phyloP scores from a whole-genome alignment of 2,888 invertebrate species.

The Alsophila aescularia region DNA sequence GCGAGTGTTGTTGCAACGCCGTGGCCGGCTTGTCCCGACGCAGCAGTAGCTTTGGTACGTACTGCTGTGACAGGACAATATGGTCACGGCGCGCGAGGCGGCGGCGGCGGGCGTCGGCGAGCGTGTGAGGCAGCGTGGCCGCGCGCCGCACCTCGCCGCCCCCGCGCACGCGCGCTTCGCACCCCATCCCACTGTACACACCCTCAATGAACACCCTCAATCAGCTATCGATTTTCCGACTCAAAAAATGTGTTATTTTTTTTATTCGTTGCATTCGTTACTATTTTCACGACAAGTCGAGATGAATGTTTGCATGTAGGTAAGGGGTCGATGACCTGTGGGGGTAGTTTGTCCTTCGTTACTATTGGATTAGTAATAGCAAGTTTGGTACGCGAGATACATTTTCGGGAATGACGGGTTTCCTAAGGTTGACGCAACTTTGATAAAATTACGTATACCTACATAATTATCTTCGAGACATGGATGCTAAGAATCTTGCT shows the following conservation, averaged over 20 bases:
- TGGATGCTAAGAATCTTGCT: too few relatives aligned
- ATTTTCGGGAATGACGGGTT: neutral
- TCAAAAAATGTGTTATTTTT: conserved; percentile 68
- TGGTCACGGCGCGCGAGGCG: conserved; percentile 87
- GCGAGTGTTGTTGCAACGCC: conserved; percentile 56
- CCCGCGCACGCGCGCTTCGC: conserved; percentile 75
- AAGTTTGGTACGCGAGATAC: neutral
- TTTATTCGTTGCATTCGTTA: conserved; percentile 69
- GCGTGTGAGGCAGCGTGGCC: conserved; percentile 82
- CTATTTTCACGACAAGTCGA: conserved; percentile 22
- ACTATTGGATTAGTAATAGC: neutral
- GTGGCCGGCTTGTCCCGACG: conserved; percentile 91
- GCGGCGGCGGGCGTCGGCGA: conserved; percentile 72
- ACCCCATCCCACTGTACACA: conserved; percentile 50
- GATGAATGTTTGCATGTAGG: conserved; percentile 40
- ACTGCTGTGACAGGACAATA: conserved; percentile 99
- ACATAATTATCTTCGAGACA: too few relatives aligned
- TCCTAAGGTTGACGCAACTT: conserved; percentile 1
- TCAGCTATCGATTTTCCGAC: conserved; percentile 55
- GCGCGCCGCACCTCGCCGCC: conserved; percentile 69
- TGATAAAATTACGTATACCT: too few relatives aligned
- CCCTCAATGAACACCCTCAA: conserved; percentile 80
- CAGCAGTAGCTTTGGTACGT: conserved; percentile 93
- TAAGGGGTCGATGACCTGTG: conserved; percentile 45
- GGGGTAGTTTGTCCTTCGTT: neutral